A percentile compares a stretch with the other conserved stretches of the same genome.
Conservation (phyloP, 2,888 invertebrate genomes). For the Ecdyonurus torrentis region DNA sequence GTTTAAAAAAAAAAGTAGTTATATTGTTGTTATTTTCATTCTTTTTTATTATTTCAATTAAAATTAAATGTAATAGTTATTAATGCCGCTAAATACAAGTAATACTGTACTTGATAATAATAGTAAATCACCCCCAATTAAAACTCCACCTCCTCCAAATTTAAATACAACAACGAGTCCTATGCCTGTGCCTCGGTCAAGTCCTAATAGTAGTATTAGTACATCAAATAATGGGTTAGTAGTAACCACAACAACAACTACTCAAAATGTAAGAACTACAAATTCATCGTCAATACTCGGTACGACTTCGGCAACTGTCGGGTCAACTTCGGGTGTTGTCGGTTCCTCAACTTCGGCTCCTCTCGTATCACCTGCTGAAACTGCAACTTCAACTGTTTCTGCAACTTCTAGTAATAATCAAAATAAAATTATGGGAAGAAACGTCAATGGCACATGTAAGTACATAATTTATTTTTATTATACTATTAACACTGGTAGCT, state of each 20-base stretch:
- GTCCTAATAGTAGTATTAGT: neutral
- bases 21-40: too few relatives aligned
- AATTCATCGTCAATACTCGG: neutral
- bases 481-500: neutral
- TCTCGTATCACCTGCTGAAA: neutral
- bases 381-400: slow-evolving; percentile 2
- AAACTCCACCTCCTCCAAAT: neutral
- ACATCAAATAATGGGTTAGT: neutral
- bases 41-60: too few relatives aligned
- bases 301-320: neutral
- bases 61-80: too few relatives aligned
- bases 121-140: neutral
- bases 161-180: neutral
- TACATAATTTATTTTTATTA: slow-evolving; percentile 9
- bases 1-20: too few relatives aligned
- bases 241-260: neutral
- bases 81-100: neutral
- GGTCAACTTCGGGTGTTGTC: neutral
- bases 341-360: slow-evolving; percentile 5
- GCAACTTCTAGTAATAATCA: too few relatives aligned
- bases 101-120: neutral
- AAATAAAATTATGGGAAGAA: slow-evolving; percentile 18
- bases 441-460: slow-evolving; percentile 21
- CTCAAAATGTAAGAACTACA: neutral
- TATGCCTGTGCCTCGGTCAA: slow-evolving; percentile 1